Conservation (phyloP, 2,797 vertebrate genomes). For the Hapalemur alaotrensis region DNA sequence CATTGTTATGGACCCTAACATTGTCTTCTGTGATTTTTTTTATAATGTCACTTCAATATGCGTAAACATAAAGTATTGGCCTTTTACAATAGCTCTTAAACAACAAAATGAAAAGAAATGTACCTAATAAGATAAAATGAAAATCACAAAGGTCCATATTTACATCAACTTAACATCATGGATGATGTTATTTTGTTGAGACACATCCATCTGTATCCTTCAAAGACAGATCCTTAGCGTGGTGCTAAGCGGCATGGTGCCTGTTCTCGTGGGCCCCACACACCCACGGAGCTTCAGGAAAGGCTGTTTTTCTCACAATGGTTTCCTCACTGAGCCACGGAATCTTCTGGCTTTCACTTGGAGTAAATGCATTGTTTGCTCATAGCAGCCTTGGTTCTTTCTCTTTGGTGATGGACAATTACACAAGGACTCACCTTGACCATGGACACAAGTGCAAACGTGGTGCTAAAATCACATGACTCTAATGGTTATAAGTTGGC, state of each 20-base stretch:
- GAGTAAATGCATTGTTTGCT: fast-evolving
- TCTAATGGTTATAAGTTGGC: fast-evolving
- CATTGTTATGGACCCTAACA: neutral
- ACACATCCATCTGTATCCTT: neutral
- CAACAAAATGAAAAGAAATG: neutral
- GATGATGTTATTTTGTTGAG: fast-evolving
- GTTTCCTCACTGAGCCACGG: fast-evolving
- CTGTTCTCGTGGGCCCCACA: fast-evolving
- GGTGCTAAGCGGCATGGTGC: fast-evolving
- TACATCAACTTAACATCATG: fast-evolving
- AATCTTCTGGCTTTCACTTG: fast-evolving
- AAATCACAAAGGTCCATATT: fast-evolving
- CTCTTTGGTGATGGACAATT: neutral
- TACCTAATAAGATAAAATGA: neutral
- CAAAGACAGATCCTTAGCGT: neutral
- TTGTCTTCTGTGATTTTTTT: neutral
- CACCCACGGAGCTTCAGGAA: fast-evolving
- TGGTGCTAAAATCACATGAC: fast-evolving
- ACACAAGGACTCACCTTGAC: fast-evolving
- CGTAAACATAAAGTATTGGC: neutral
- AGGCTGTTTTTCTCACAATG: fast-evolving
- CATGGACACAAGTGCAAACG: fast-evolving
- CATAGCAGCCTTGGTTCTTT: neutral
- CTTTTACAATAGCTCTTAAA: neutral
- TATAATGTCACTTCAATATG: neutral